Evolutionary conservation across 2,888 invertebrate species (phyloP).

Genomic region (Orthonychiurus folsomi): DNA sequence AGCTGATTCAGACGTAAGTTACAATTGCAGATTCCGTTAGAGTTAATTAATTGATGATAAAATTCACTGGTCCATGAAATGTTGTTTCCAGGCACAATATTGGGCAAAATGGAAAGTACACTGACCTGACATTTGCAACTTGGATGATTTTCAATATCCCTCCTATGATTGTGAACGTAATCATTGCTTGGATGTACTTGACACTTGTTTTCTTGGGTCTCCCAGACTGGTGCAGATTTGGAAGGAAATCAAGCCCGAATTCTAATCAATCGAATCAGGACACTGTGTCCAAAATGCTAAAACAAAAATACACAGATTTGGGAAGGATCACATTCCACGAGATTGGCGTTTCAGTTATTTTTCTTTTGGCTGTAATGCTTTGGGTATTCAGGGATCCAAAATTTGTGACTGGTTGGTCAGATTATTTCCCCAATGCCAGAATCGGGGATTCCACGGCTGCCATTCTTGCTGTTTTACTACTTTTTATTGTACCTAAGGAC

Average conservation of each 20-base stretch:
- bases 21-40: not conserved
- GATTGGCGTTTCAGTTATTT: slow-evolving; percentile 58
- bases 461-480: slow-evolving; percentile 67
- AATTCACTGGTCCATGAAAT: no score
- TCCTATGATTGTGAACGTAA: slow-evolving; percentile 20
- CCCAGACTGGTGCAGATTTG: slow-evolving; percentile 17
- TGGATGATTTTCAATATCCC: slow-evolving; percentile 34
- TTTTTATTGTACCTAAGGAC: slow-evolving; percentile 74
- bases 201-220: slow-evolving; percentile 21
- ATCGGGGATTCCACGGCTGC: slow-evolving; percentile 46
- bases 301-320: slow-evolving; percentile 64
- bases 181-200: slow-evolving; percentile 24
- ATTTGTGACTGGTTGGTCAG: slow-evolving; percentile 79
- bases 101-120: slow-evolving; percentile 33
- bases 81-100: slow-evolving; percentile 25
- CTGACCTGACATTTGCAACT: slow-evolving; percentile 35
- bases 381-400: slow-evolving; percentile 85
- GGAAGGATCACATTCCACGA: slow-evolving; percentile 74
- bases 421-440: slow-evolving; percentile 51
- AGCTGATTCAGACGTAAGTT: slow-evolving; percentile 25
- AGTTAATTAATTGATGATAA: no score
- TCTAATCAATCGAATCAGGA: not conserved
- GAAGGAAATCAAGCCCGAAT: not conserved
- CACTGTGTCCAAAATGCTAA: slow-evolving; percentile 53
- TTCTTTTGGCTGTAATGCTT: slow-evolving; percentile 66